A percentile compares a stretch with the other conserved stretches of the same genome.
phyloP scores from a whole-genome alignment of 2,888 invertebrate species.

The Eudemis profundana region DNA sequence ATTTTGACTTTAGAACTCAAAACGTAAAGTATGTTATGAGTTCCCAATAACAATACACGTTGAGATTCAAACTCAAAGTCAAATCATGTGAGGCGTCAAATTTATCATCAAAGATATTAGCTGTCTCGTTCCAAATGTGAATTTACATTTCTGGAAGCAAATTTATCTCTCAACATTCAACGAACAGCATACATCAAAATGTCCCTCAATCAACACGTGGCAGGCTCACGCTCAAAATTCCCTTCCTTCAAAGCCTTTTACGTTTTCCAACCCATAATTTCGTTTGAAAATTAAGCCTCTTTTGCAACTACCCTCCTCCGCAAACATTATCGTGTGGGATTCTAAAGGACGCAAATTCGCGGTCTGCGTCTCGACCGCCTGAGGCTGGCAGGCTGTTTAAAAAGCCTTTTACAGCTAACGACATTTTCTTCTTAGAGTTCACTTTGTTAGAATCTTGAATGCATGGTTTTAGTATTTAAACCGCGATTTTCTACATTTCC shows the following conservation, averaged over 20 bases:
- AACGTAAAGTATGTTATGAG: too few species aligned
- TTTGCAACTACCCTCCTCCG: constrained; percentile 12
- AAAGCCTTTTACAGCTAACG: neutral
- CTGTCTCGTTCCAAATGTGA: neutral
- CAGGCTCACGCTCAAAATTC: constrained; percentile 3
- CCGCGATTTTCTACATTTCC: too few species aligned
- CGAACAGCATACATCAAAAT: constrained; percentile 13
- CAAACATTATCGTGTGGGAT: constrained; percentile 26
- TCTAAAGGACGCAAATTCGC: constrained; percentile 9
- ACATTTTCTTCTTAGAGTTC: neutral
- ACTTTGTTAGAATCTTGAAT: too few species aligned
- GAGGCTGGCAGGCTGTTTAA: constrained; percentile 8
- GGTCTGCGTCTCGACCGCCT: constrained; percentile 12
- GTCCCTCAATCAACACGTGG: constrained; percentile 14
- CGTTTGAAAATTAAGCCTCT: constrained; percentile 27
- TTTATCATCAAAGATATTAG: neutral
- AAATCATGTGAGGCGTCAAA: too few species aligned
- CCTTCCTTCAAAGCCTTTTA: neutral
- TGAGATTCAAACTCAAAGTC: neutral
- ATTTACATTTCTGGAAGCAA: neutral
- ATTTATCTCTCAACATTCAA: neutral
- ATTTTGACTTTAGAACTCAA: too few species aligned
- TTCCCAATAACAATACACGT: too few species aligned
- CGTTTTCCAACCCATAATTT: constrained; percentile 8
- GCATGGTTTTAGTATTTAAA: too few species aligned